Base-by-base conservation (phyloP, 2,113 vertebrate genomes). In the Larimichthys polyactis region DNA sequence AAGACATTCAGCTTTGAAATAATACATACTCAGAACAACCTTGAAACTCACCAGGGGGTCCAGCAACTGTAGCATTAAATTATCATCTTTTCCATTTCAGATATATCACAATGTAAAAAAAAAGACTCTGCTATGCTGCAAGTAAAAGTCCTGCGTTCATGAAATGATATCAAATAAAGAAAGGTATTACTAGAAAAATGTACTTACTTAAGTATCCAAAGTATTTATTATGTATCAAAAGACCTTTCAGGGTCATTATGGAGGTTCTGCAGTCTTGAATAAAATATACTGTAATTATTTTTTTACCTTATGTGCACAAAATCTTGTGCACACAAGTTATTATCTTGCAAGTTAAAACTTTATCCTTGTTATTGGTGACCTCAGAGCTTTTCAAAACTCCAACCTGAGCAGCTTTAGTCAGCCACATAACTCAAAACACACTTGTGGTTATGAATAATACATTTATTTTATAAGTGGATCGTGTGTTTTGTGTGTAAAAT, bases 1-100 rank as follows among this genome's bases (percentile, higher is more conserved):
- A n/a, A 79, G 81, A 85, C 0, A 51, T 73, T 78, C n/a, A 64
- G 44, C 62, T 71, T 75, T 20, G 52, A 78, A 86, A 68, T 81
- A 17, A 63, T 85, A 80, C 1, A 49, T 14, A 74, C 78, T 36
- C 43, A 59, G 55, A 83, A 73, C 29, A 63, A 67, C 71, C n/a
- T 36, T 44, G 11, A 69, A 20, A 87, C 77, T 70, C 83, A 81
- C 10, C 60, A 70, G 81, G 48, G 29, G 72, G 57, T 75, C 65
- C 67, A 63, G 20, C 55, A 59, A 46, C 48, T 17, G 44, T 19
- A 49, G 49, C 14, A 19, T 24, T 54, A 60, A 81, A 87, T 86
- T 24, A 6, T 49, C 46, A 75, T 44, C 57, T 24, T 32, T 22
- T 16, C 43, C 2, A 2, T 44, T 76, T 65, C 32, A n/a, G 3